Percentiles rank a stretch among this genome's conserved stretches.
Conservation (phyloP, 2,113 vertebrate species). For the Corythaixoides concolor region DNA sequence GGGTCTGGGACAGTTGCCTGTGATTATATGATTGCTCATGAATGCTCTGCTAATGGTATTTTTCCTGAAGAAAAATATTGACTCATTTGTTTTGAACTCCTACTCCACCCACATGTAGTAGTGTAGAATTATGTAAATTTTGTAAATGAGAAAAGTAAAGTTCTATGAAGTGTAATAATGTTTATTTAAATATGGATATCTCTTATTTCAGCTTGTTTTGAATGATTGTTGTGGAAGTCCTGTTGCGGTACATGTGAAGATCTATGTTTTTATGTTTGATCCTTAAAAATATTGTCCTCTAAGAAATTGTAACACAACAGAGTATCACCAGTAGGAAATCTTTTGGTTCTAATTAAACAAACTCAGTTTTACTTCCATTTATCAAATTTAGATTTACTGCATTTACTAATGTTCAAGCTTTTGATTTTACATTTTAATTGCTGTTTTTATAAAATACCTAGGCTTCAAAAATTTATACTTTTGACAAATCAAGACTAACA, state of each 20-base stretch:
- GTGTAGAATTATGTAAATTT: constrained; percentile 66
- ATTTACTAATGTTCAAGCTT: background rate
- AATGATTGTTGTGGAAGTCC: background rate
- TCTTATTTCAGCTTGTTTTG: background rate
- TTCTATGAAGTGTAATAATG: constrained; percentile 28
- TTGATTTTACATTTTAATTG: background rate
- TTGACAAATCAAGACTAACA: background rate
- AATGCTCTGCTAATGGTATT: constrained; percentile 64
- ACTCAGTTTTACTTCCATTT: background rate
- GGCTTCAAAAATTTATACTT: background rate
- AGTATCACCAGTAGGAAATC: background rate
- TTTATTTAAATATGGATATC: background rate
- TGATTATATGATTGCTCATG: constrained; percentile 68
- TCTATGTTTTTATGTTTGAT: background rate
- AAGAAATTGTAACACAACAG: background rate
- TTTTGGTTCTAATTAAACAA: background rate
- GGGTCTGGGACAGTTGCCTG: constrained; percentile 62
- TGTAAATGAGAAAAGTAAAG: constrained; percentile 61
- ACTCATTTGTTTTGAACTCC: constrained; percentile 71
- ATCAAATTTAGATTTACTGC: background rate
- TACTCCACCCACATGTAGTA: constrained; percentile 60
- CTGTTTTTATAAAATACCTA: background rate
- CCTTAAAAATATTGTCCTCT: background rate
- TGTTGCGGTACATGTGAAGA: background rate
- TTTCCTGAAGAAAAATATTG: constrained; percentile 68